A percentile compares a stretch with the other conserved stretches of the same genome.
phyloP scores from a whole-genome alignment of 2,888 invertebrate genomes.

The Ypsolopha scabrella region DNA sequence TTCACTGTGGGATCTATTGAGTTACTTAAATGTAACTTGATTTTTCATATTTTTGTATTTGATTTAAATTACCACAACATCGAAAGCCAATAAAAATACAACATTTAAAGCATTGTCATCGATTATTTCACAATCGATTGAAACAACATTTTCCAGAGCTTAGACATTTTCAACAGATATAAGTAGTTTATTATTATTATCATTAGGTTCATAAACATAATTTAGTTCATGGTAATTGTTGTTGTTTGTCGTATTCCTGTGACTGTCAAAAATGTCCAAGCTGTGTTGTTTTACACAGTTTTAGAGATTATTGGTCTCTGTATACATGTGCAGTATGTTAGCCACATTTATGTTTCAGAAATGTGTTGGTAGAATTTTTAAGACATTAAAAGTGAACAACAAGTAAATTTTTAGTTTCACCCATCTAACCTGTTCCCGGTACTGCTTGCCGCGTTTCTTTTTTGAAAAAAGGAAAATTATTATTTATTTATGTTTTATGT shows the following conservation, averaged over 20 bases:
- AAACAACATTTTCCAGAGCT: too few relatives aligned
- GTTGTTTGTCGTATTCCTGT: background rate
- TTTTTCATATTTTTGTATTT: background rate
- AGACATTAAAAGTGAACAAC: background rate
- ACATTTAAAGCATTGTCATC: constrained; percentile 7
- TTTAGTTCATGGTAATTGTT: background rate
- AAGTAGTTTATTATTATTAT: too few relatives aligned
- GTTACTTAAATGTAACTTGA: too few relatives aligned
- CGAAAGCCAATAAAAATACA: constrained; percentile 11
- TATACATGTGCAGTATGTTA: too few relatives aligned
- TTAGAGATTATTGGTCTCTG: too few relatives aligned
- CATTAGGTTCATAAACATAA: too few relatives aligned
- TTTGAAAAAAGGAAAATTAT: constrained; percentile 63
- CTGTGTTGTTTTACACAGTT: too few relatives aligned
- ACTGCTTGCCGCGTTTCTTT: constrained; percentile 81
- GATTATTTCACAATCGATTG: background rate
- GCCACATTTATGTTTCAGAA: constrained; percentile 8
- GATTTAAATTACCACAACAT: constrained; percentile 9
- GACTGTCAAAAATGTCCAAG: too few relatives aligned
- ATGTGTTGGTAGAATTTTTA: background rate
- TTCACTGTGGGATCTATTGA: too few relatives aligned
- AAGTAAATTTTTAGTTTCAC: constrained; percentile 50
- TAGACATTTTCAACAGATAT: too few relatives aligned
- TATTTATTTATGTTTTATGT: background rate
- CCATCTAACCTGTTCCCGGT: constrained; percentile 82